Conservation (phyloP, 1,140 invertebrate genomes). For the Pollicipes pollicipes region DNA sequence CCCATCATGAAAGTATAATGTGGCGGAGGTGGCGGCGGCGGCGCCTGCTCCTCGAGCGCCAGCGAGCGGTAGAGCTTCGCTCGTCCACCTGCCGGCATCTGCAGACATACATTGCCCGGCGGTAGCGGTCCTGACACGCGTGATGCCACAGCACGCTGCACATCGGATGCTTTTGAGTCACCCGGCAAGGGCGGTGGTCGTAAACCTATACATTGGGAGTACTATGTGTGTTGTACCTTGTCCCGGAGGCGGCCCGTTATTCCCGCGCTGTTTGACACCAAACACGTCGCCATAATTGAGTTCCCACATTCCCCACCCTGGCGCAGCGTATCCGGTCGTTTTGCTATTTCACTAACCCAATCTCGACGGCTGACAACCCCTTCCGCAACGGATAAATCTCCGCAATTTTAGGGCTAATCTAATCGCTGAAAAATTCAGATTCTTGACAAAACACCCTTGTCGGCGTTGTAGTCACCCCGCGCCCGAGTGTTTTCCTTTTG, state of each 20-base stretch:
- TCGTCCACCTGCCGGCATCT: no score
- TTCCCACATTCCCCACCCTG: not conserved
- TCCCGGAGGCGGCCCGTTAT: not conserved
- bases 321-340: not conserved
- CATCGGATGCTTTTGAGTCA: no score
- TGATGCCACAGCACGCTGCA: no score
- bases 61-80: no score
- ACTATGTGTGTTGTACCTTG: no score
- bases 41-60: no score
- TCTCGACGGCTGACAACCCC: not conserved
- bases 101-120: no score
- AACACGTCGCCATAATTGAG: not conserved
- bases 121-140: no score
- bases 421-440: conserved; percentile 1
- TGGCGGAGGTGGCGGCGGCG: no score
- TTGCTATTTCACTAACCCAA: conserved; percentile 2
- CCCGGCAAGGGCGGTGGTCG: no score
- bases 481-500: not conserved
- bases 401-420: not conserved
- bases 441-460: not conserved
- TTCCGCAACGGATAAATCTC: conserved; percentile 1
- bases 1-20: not conserved
- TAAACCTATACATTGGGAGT: no score
- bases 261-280: not conserved
- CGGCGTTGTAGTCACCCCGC: not conserved